Base-by-base conservation (phyloP, 2,113 vertebrate genomes). In the Ursus arctos region DNA sequence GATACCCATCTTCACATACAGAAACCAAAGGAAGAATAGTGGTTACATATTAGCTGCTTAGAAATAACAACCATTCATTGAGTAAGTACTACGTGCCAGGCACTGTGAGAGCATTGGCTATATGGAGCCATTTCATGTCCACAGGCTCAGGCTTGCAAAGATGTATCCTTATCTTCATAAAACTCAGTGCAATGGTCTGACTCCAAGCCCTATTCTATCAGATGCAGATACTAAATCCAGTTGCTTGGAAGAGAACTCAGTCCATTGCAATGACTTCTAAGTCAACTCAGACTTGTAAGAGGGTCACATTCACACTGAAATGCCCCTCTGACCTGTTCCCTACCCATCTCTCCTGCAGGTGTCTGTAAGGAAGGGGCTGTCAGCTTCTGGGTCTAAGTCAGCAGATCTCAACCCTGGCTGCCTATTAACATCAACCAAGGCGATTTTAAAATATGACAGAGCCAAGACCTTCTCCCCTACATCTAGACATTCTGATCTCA, bases 391-490 rank as follows among this genome's bases (percentile, higher is more conserved):
- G 21, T 28, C 22, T 13, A 59, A 15, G n/a, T 57, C 47, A 77
- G 13, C 4, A 57, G 18, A 61, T 86, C 87, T 67, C 36, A 31
- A 90, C 26, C 3, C 6, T 63, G 53, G 33, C 28, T 28, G 36
- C 12, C 18, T 9, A 6, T 72, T 19, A 59, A n/a, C 67, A 80
- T 72, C 55, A 55, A 63, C 71, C 49, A 14, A 67, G 19, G 3
- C 4, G n/a, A 51, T 84, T 96, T 77, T 84, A 85, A 77, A 96
- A 83, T 53, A 84, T 21, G 49, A 59, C 18, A 49, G 86, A 65
- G 63, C 31, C 53, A 26, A 59, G 24, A 1, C 19, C 24, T 67
- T 67, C 63, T 69, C 33, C 18, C 49, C 47, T 28, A 0, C 24
- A 36, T 22, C 22, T 3, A 49, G 57, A 67, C 15, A 18, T 65